Percentiles rank a stretch among this genome's conserved stretches.
Evolutionary conservation across 2,797 vertebrate genomes (phyloP).

Genomic region (Fringilla coelebs): DNA sequence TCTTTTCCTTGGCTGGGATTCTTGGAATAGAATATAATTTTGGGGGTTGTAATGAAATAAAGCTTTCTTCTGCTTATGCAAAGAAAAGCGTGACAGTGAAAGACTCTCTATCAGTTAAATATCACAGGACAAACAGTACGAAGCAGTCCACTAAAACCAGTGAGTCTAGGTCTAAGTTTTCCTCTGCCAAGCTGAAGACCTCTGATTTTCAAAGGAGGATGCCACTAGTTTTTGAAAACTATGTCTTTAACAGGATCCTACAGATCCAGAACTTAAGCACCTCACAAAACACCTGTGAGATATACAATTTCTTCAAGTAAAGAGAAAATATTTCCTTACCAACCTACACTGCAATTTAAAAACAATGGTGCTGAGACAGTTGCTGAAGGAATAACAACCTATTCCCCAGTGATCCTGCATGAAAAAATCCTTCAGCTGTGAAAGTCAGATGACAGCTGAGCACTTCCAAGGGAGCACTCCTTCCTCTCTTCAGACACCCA

Average conservation of each 20-base stretch:
- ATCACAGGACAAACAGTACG: neutral
- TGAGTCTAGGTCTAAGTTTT: neutral
- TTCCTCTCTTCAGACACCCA: neutral
- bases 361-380: neutral
- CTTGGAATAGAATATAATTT: neutral
- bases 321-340: neutral
- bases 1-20: neutral
- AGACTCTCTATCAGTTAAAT: neutral
- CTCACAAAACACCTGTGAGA: neutral
- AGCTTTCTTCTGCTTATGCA: neutral
- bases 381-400: neutral
- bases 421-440: neutral
- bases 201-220: neutral
- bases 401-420: neutral
- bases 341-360: neutral
- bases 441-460: neutral
- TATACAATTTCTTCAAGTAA: neutral
- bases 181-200: neutral
- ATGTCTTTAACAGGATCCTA: neutral
- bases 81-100: neutral
- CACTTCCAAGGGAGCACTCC: neutral
- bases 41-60: neutral
- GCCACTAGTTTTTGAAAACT: neutral
- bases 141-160: neutral
- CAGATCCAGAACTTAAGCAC: neutral